phyloP scores from a whole-genome alignment of 2,113 vertebrate species.

The Entosphenus tridentatus region DNA sequence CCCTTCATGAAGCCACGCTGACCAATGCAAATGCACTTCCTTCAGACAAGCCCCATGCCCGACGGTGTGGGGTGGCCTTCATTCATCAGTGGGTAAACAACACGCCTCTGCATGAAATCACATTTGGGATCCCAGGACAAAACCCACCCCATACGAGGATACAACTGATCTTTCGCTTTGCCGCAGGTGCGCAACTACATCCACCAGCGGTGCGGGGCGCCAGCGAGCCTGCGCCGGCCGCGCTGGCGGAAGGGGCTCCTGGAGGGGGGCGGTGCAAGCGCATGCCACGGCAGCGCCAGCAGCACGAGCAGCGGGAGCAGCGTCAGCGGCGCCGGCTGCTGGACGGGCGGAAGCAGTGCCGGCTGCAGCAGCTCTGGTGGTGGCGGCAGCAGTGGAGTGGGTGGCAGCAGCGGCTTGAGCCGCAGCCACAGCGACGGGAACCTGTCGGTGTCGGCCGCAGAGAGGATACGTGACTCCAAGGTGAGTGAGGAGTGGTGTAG shows the following conservation, averaged over 20 bases:
- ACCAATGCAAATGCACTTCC: too few relatives aligned
- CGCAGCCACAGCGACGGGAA: conserved; percentile 86
- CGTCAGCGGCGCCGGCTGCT: conserved; percentile 47
- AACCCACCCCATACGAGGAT: too few relatives aligned
- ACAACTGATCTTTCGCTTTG: neutral
- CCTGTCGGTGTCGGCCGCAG: conserved; percentile 55
- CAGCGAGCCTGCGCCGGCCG: neutral
- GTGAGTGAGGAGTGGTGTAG: conserved; percentile 22
- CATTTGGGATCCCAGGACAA: too few relatives aligned
- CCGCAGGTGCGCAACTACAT: conserved; percentile 77
- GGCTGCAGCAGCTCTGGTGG: conserved; percentile 80
- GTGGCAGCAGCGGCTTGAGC: conserved; percentile 58
- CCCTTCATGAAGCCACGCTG: too few relatives aligned
- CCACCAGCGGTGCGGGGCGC: conserved; percentile 40
- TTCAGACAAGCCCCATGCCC: too few relatives aligned
- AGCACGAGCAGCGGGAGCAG: conserved; percentile 63
- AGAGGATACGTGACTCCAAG: conserved; percentile 92
- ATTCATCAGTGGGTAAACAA: too few relatives aligned
- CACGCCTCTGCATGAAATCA: too few relatives aligned
- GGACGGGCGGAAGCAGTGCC: conserved; percentile 54
- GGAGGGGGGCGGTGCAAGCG: too few relatives aligned
- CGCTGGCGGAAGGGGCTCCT: conserved; percentile 1
- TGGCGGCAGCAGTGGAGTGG: conserved; percentile 37
- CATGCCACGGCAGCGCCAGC: conserved; percentile 46
- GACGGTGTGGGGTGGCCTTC: too few relatives aligned